Base-by-base conservation (phyloP, 1,140 invertebrate species). In the Drosophila ananassae region DNA sequence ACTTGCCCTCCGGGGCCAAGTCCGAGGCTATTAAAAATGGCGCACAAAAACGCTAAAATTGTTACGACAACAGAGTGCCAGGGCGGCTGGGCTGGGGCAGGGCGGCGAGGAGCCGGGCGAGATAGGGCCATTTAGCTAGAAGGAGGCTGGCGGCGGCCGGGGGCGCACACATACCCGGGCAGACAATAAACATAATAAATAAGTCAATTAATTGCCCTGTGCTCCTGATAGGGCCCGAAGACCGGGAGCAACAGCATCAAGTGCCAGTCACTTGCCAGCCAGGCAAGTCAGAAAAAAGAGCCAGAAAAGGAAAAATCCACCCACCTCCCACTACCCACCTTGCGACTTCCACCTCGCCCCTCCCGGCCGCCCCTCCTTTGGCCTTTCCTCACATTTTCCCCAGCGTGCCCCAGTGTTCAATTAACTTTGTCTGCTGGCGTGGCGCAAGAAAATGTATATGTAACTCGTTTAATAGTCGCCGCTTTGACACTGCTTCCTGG, bases 131-230 rank as follows among this genome's bases (percentile, higher is more conserved):
- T n/a, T 37, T 37, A 37, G 34, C 0, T 12, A 37, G 34, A 37
- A 24, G 21, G 41, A 48, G 3, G 44, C 17, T 17, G 17, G 17
- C 9, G 30, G n/a, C 12, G 17, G 17, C 0, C 17, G 17, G 17
- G 47, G 2, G 47, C 13, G 21, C 8, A 51, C 8, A 30, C 41
- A 50, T 21, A 58, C 25, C 30, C 46, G 44, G 59, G 47, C 58
- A 79, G 77, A 84, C 82, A 85, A 85, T 87, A 85, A 85, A 85
- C 81, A 87, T 85, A 87, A 85, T 85, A 85, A 85, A 85, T 85
- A 85, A 85, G 81, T 85, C 81, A 85, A 85, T 85, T 85, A 85
- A 85, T 85, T 85, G 78, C 74, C 71, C 74, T 50, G 64, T 53
- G 78, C 69, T 54, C 32, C 55, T 87, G 77, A 75, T 75, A 87